These are phyloP conservation scores for Polypterus bichir DNA, from an alignment of 2,113 vertebrate species.

Conservation along the genomic window DNA sequence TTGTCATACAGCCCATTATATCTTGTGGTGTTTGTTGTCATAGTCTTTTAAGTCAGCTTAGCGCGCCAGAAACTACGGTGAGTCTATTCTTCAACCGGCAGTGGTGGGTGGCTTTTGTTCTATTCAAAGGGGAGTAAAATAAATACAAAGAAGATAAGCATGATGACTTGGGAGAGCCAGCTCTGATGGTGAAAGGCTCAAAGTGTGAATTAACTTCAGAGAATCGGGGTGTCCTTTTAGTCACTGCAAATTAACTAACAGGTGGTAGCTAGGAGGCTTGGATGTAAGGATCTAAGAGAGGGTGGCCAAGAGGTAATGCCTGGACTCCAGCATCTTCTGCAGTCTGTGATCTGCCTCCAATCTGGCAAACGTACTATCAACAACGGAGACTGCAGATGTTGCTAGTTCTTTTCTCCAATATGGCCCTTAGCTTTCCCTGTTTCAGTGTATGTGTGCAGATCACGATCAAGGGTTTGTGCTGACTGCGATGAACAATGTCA, in stretches of 20 bases:
- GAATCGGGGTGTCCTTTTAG: slow-evolving; percentile 44
- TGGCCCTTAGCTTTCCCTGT: slow-evolving; percentile 44
- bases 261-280: slow-evolving; percentile 58
- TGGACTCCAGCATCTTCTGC: slow-evolving; percentile 41
- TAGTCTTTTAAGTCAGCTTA: too few relatives aligned
- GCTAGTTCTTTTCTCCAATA: slow-evolving; percentile 50
- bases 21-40: too few relatives aligned
- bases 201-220: slow-evolving; percentile 39
- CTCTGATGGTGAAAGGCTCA: slow-evolving; percentile 16
- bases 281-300: slow-evolving; percentile 46
- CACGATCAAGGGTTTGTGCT: slow-evolving; percentile 42
- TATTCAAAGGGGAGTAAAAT: slow-evolving; percentile 43
- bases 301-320: slow-evolving; percentile 58
- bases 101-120: slow-evolving; percentile 35
- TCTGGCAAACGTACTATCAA: slow-evolving; percentile 56
- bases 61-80: too few relatives aligned
- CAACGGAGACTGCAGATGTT: slow-evolving; percentile 64
- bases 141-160: slow-evolving; percentile 13
- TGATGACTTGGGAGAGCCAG: slow-evolving; percentile 25
- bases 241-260: slow-evolving; percentile 51
- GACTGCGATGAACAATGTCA: slow-evolving; percentile 45
- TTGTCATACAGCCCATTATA: too few relatives aligned
- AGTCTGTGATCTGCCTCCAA: slow-evolving; percentile 62
- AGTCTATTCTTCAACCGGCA: slow-evolving; percentile 22
- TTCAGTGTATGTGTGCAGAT: slow-evolving; percentile 25